phyloP scores from a whole-genome alignment of 2,113 vertebrate genomes.

The Canis aureus region DNA sequence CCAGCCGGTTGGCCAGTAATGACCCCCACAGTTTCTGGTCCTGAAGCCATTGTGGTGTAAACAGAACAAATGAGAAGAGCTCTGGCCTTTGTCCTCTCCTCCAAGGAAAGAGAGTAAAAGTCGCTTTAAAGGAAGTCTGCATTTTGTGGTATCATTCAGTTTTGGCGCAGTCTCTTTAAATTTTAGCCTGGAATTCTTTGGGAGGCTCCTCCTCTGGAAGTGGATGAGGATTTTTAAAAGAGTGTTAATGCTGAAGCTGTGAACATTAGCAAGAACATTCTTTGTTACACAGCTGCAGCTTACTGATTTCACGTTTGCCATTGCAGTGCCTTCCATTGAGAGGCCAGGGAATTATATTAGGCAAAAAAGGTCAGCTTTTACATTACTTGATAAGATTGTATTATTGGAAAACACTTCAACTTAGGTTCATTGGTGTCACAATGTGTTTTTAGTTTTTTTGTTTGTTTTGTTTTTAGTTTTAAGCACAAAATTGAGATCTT shows the following conservation, averaged over 20 bases:
- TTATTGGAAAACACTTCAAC: neutral
- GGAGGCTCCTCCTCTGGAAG: conserved; percentile 29
- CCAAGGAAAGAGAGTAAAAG: conserved; percentile 40
- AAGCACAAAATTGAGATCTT: conserved; percentile 39
- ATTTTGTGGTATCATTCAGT: conserved; percentile 32
- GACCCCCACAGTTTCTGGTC: neutral
- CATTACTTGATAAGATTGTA: neutral
- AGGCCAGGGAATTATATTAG: neutral
- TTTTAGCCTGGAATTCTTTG: neutral
- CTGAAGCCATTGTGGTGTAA: neutral
- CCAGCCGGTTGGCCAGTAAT: neutral
- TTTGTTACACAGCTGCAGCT: neutral
- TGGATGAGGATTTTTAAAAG: neutral
- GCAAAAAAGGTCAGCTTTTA: neutral
- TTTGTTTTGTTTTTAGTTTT: neutral
- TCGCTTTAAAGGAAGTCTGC: neutral
- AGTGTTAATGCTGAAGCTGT: neutral
- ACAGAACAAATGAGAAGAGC: neutral
- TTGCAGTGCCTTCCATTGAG: neutral
- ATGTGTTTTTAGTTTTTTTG: neutral
- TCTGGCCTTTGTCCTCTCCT: neutral
- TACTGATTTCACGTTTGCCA: neutral
- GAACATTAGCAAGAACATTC: neutral
- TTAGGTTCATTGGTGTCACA: neutral
- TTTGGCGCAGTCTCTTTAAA: conserved; percentile 33